Evolutionary conservation across 2,888 invertebrate species (phyloP).

Genomic region (Urechis unicinctus): DNA sequence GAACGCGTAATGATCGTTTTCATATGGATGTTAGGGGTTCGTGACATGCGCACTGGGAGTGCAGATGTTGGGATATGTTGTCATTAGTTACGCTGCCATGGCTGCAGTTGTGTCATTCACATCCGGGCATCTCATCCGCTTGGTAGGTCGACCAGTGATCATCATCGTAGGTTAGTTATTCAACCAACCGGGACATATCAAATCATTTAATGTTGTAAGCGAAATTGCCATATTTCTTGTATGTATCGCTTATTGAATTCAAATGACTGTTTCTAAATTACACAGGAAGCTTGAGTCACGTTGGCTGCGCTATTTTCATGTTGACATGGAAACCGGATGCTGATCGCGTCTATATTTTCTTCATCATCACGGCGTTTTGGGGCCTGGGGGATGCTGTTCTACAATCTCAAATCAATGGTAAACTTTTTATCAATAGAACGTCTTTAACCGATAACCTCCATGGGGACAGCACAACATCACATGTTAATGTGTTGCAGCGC

Average conservation of each 20-base stretch:
- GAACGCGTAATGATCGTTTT: background rate
- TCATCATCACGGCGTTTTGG: constrained; percentile 9
- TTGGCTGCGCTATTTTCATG: background rate
- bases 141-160: constrained; percentile 2
- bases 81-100: constrained; percentile 3
- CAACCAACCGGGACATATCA: background rate
- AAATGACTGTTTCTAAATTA: too few relatives aligned
- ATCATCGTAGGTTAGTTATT: background rate
- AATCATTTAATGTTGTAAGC: background rate
- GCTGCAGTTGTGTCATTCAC: constrained; percentile 5
- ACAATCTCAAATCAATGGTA: constrained; percentile 11
- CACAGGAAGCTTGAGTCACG: background rate
- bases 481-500: too few relatives aligned
- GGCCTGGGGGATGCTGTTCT: constrained; percentile 11
- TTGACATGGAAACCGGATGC: background rate
- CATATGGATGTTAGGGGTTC: background rate
- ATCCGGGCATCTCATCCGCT: constrained; percentile 4
- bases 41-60: constrained; percentile 9
- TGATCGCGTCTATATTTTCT: background rate
- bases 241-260: too few relatives aligned
- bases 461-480: too few relatives aligned
- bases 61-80: constrained; percentile 8
- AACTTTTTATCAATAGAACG: background rate
- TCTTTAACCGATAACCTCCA: too few relatives aligned
- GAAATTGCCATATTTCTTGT: too few relatives aligned